Conservation (phyloP, 2,888 invertebrate species). For the Drosophila borborema region DNA sequence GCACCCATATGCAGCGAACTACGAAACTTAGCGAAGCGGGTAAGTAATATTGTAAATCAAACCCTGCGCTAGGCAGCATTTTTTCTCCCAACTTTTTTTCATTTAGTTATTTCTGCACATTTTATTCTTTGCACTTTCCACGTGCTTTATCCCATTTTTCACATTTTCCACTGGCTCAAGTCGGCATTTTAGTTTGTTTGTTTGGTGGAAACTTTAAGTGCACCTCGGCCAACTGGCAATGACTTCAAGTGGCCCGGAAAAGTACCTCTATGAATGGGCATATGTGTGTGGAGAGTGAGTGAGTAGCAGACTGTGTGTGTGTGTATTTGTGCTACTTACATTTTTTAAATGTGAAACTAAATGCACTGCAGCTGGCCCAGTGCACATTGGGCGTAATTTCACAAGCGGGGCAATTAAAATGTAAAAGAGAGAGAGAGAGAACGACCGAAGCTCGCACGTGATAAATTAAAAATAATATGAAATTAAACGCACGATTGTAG, state of each 20-base stretch:
- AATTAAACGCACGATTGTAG: not conserved
- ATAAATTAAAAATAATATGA: slow-evolving; percentile 1
- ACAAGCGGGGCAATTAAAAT: slow-evolving; percentile 56
- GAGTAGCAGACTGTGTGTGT: slow-evolving; percentile 6
- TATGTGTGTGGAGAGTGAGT: slow-evolving; percentile 14
- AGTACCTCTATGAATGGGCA: slow-evolving; percentile 38
- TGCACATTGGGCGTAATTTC: slow-evolving; percentile 29
- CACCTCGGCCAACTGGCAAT: slow-evolving; percentile 55
- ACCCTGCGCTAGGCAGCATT: slow-evolving; percentile 27
- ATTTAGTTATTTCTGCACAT: slow-evolving; percentile 6
- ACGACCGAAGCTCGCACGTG: slow-evolving; percentile 8
- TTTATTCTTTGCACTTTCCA: slow-evolving; percentile 36
- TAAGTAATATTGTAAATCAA: slow-evolving; percentile 76
- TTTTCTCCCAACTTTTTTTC: not conserved
- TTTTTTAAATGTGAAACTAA: slow-evolving; percentile 57
- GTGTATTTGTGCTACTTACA: slow-evolving; percentile 32
- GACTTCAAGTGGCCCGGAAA: slow-evolving; percentile 51
- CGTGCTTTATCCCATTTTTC: slow-evolving; percentile 66
- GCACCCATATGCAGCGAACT: slow-evolving; percentile 84
- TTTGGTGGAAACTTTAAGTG: slow-evolving; percentile 63
- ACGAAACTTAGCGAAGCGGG: slow-evolving; percentile 84
- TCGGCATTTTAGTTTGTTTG: slow-evolving; percentile 45
- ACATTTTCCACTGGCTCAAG: slow-evolving; percentile 57
- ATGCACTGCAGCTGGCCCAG: slow-evolving; percentile 39
- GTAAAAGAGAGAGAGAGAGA: slow-evolving; percentile 4